phyloP scores from a whole-genome alignment of 2,888 invertebrate genomes.

The Tolmerus cingulatus region DNA sequence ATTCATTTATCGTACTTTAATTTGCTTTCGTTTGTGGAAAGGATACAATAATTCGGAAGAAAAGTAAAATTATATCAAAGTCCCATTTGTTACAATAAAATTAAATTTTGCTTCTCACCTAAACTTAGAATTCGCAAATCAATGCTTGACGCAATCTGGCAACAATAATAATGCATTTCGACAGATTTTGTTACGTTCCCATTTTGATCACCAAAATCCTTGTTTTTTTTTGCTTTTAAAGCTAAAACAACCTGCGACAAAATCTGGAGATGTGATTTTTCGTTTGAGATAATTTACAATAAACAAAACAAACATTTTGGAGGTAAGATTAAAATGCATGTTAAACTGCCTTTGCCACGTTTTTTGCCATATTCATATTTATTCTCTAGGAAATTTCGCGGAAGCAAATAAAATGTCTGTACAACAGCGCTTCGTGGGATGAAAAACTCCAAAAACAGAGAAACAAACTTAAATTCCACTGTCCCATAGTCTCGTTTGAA shows the following conservation, averaged over 20 bases:
- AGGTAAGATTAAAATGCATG: background rate
- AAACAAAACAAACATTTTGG: background rate
- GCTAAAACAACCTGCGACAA: background rate
- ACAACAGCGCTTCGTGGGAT: background rate
- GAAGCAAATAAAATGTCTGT: background rate
- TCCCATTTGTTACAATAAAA: background rate
- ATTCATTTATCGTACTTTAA: background rate
- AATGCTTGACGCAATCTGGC: background rate
- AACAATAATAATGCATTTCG: background rate
- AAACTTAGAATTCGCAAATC: background rate
- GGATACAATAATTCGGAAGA: background rate
- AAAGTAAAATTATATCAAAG: background rate
- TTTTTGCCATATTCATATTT: background rate
- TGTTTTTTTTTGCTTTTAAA: background rate
- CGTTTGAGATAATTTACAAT: background rate
- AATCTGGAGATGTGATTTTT: background rate
- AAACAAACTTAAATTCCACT: background rate
- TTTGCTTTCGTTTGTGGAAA: background rate
- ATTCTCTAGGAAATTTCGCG: background rate
- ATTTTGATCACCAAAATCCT: background rate
- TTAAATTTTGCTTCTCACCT: background rate
- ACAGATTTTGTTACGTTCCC: background rate
- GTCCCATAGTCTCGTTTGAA: background rate
- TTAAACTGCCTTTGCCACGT: background rate
- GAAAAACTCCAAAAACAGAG: background rate